phyloP scores from a whole-genome alignment of 2,888 invertebrate genomes.

The Drosophila acutilabella region DNA sequence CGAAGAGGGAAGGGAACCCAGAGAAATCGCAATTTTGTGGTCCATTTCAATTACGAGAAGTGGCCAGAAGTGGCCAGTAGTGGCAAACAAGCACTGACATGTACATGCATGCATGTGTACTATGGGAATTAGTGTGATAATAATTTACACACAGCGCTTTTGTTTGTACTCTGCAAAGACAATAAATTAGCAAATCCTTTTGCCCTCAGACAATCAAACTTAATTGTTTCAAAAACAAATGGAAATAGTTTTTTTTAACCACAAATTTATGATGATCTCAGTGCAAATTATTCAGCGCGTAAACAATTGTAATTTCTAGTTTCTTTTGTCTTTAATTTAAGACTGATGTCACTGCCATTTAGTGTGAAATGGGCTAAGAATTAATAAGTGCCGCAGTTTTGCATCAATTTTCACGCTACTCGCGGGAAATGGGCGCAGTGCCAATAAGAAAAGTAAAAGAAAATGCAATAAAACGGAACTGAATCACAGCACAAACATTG shows the following conservation, averaged over 20 bases:
- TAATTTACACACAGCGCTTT: constrained; percentile 17
- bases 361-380: constrained; percentile 33
- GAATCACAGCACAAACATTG: constrained; percentile 5
- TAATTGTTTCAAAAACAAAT: neutral
- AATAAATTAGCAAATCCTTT: constrained; percentile 32
- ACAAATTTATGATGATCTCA: constrained; percentile 41
- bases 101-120: neutral
- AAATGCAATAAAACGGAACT: constrained; percentile 44
- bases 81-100: constrained; percentile 16
- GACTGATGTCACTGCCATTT: constrained; percentile 64
- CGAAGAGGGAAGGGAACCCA: neutral
- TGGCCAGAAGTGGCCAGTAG: constrained; percentile 22
- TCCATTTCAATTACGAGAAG: constrained; percentile 63
- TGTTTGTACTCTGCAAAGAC: constrained; percentile 25
- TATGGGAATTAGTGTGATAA: constrained; percentile 18
- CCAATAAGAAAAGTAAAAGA: constrained; percentile 9
- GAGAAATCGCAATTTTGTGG: constrained; percentile 50
- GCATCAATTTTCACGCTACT: constrained; percentile 23
- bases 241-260: constrained; percentile 15
- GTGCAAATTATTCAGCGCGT: constrained; percentile 2
- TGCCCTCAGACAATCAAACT: too few species aligned
- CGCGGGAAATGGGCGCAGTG: constrained; percentile 39
- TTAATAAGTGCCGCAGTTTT: constrained; percentile 39
- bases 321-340: constrained; percentile 20
- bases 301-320: too few species aligned